Evolutionary conservation across 2,113 vertebrate species (phyloP), one percentile per base, ranked within the genome.

Genomic region (Pachycephala philippinensis): DNA sequence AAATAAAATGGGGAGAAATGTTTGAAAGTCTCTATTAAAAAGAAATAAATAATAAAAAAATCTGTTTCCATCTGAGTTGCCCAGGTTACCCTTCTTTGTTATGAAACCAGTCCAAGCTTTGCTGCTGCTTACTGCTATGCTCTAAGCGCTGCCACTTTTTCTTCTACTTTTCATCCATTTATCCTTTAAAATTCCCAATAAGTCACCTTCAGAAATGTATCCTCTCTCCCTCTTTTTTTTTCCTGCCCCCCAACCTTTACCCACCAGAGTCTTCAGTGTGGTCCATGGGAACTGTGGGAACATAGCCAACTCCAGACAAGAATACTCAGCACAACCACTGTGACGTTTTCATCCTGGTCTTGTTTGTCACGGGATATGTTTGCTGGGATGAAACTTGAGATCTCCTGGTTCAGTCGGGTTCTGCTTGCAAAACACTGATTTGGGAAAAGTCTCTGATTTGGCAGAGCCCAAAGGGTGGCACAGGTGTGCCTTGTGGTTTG

Each of bases 1-100:
- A 85, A 93, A 87, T 88, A 92, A 94, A 90, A 80, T 60, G n/a
- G 5, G 37, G 57, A 78, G 45, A 86, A 82, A 37, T 72, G 60
- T n/a, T 92, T 89, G 13, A 15, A 87, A 91, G 27, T 70, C 20
- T 70, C 35, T 69, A 40, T 52, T 39, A 17, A 37, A 85, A 82
- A 86, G n/a, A 80, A 85, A 82, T 70, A 72, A 75, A 64, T 47
- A 64, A 57, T 35, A 1, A 23, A 30, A 39, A 37, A n/a, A 24
- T 53, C 40, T 63, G 3, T 74, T 94, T 78, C 33, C 16, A 20
- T 40, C 64, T 10, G 44, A 81, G 60, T 88, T 90, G 20, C 49
- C 82, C 60, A 49, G 30, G 33, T 74, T 88, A 65, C 37, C 30
- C 11, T 69, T 37, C 53, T 91, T 68, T 1, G 2, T 57, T 75